Base-by-base conservation (phyloP, 1,140 invertebrate species). In the Palaemon carinicauda region DNA sequence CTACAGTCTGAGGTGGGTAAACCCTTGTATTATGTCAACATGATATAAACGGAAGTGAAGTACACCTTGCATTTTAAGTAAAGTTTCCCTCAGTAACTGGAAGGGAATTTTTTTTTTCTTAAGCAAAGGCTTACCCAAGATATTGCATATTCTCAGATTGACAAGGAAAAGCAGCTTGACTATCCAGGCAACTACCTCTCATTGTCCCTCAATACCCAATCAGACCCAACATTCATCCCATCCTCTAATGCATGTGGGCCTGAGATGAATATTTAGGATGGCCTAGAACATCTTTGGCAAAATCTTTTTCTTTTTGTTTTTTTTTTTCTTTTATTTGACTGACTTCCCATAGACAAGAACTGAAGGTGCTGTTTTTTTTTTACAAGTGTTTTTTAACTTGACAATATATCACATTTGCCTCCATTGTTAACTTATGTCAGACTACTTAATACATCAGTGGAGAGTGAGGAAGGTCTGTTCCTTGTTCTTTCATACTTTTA, bases 161-260 rank as follows among this genome's bases (percentile, higher is more conserved):
- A 69, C 60, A 86, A 73, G 84, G 84, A 86, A 86, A 80, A 78
- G 78, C 84, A 86, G 84, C 60, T 86, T 86, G 84, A 86, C 65
- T 71, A 86, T 86, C 84, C 77, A 79, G 78, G 50, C 84, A 86
- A 86, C 84, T 86, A 86, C 84, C 84, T 86, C 82, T 85, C 77
- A 53, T 31, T 86, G 84, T 86, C 75, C 65, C 65, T 80, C 84
- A 86, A 74, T 65, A 69, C 69, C 84, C 69, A 86, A 80, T 78
- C 56, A 71, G 60, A 85, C 24, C 56, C 60, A 27, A 60, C 65
- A 80, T 41, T 41, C 41, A 41, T 41, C 41, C 41, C 41, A 41
- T 41, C 41, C 41, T 41, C 12, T 41, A 41, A 5, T 41, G 41
- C 41, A 41, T 41, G 41, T 41, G 41, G 41, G 41, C 7, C 41